phyloP scores from a whole-genome alignment of 1,140 invertebrate species.

The Drosophila repleta region DNA sequence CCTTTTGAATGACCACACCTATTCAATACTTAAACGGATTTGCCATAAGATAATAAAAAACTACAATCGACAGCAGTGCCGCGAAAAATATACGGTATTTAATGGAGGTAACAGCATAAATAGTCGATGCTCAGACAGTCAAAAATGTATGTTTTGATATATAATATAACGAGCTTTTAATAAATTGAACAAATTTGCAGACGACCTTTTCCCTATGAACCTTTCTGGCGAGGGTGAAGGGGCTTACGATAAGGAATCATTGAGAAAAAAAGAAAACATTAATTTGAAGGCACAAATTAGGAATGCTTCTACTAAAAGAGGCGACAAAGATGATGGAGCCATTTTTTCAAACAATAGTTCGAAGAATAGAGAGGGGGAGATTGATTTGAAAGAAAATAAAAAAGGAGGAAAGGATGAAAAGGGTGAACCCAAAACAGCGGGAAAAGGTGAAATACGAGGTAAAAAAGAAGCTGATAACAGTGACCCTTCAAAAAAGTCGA shows the following conservation, averaged over 20 bases:
- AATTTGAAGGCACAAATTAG: conserved; percentile 9
- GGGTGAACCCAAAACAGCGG: too few species aligned
- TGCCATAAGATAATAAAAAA: conserved; percentile 65
- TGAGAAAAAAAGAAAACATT: neutral
- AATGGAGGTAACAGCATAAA: conserved; percentile 61
- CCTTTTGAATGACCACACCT: conserved; percentile 50
- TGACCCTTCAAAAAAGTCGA: too few species aligned
- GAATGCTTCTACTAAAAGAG: neutral
- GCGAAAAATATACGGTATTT: conserved; percentile 60
- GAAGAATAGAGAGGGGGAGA: neutral
- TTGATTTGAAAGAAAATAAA: too few species aligned
- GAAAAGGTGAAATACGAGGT: too few species aligned
- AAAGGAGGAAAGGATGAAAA: too few species aligned
- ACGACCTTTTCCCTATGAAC: neutral
- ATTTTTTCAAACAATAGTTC: neutral
- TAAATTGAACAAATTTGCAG: conserved; percentile 2
- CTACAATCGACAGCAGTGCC: conserved; percentile 53
- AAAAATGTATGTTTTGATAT: conserved; percentile 21
- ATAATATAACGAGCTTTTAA: neutral
- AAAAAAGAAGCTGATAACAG: too few species aligned
- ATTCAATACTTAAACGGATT: conserved; percentile 59
- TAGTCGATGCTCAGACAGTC: conserved; percentile 10
- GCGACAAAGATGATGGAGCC: too few species aligned
- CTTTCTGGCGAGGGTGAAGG: neutral
- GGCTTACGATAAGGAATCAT: neutral